These are phyloP conservation scores for Cryptocheilus praepositus DNA, from an alignment of 2,888 invertebrate species.

Conservation along the genomic window DNA sequence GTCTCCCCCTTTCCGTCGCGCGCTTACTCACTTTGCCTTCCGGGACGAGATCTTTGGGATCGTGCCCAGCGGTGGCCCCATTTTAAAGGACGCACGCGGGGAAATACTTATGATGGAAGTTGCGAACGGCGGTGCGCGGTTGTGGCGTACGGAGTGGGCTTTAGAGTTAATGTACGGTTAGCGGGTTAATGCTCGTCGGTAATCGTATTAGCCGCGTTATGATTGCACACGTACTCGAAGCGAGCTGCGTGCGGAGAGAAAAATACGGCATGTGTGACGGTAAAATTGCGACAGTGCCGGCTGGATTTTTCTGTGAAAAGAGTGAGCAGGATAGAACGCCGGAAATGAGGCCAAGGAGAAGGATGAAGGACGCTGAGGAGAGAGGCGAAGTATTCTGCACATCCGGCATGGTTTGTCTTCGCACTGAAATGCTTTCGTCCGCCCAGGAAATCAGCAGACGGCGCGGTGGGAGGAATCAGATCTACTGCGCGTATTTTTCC, in stretches of 20 bases:
- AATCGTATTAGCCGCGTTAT: background rate
- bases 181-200: background rate
- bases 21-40: background rate
- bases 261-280: background rate
- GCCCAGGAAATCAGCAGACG: conserved; percentile 36
- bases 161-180: too few relatives aligned
- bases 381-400: conserved; percentile 29
- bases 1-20: background rate
- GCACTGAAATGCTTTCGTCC: conserved; percentile 13
- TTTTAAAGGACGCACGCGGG: too few relatives aligned
- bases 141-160: too few relatives aligned
- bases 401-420: conserved; percentile 26
- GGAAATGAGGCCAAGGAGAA: conserved; percentile 12
- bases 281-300: conserved; percentile 24
- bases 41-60: background rate
- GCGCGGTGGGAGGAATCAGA: conserved; percentile 12
- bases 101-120: too few relatives aligned
- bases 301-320: background rate
- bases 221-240: background rate
- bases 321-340: background rate
- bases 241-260: background rate
- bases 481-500: background rate
- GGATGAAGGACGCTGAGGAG: conserved; percentile 12
- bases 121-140: too few relatives aligned
- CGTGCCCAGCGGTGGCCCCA: background rate